Evolutionary conservation across 2,113 vertebrate genomes (phyloP).

Genomic region (Neotoma lepida): DNA sequence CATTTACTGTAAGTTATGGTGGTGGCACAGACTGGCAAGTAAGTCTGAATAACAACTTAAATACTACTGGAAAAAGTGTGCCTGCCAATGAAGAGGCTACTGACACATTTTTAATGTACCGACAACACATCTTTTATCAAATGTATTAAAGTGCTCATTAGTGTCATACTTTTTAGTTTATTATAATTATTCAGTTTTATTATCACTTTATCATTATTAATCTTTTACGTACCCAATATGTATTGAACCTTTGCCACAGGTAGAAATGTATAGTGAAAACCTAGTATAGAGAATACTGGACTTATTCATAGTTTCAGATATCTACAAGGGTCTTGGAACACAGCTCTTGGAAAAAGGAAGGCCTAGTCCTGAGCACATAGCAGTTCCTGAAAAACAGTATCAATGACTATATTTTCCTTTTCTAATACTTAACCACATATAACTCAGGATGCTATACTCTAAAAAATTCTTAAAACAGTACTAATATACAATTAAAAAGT

Average conservation of each 20-base stretch:
- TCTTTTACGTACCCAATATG: not conserved
- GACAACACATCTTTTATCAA: not conserved
- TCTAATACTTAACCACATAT: not conserved
- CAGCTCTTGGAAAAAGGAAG: not conserved
- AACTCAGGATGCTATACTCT: not conserved
- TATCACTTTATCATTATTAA: not conserved
- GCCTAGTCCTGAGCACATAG: not conserved
- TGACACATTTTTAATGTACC: not conserved
- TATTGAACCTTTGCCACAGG: not conserved
- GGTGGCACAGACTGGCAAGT: not conserved
- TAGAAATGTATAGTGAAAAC: not conserved
- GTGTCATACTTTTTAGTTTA: not conserved
- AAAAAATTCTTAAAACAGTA: not conserved
- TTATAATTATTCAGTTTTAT: not conserved
- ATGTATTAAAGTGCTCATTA: not conserved
- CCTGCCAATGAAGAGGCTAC: not conserved
- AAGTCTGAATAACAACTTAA: not conserved
- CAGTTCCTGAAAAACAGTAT: not conserved
- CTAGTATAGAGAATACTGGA: not conserved
- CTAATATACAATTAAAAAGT: not conserved
- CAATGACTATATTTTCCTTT: not conserved
- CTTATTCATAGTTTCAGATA: not conserved
- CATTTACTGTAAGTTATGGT: too few species aligned
- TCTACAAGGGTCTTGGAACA: not conserved
- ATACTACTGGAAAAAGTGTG: not conserved